Conservation (phyloP, 1,140 invertebrate genomes). For the Heliconius hewitsoni region DNA sequence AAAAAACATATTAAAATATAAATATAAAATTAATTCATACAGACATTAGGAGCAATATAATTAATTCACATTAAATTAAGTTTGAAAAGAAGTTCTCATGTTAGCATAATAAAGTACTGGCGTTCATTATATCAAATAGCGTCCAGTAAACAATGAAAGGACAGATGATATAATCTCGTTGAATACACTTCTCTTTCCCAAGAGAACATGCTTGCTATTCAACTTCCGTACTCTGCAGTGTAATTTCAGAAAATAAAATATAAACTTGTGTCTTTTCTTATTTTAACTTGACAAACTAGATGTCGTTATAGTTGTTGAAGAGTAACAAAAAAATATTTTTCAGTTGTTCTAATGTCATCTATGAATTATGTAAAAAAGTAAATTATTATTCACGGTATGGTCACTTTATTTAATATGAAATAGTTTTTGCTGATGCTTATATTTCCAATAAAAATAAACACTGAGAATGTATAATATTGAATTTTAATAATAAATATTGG, state of each 20-base stretch:
- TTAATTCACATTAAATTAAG: neutral
- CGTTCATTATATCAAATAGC: neutral
- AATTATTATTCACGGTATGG: too few relatives aligned
- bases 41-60: neutral
- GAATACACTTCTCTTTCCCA: slow-evolving; percentile 10
- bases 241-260: slow-evolving; percentile 2
- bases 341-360: too few relatives aligned
- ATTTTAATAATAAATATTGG: too few relatives aligned
- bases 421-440: too few relatives aligned
- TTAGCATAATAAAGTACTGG: slow-evolving; percentile 7
- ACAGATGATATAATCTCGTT: slow-evolving; percentile 11
- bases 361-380: too few relatives aligned
- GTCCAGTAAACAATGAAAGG: slow-evolving; percentile 10
- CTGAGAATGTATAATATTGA: too few relatives aligned
- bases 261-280: slow-evolving; percentile 3
- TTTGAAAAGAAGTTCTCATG: neutral
- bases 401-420: too few relatives aligned
- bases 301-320: neutral
- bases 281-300: neutral
- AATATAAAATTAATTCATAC: neutral
- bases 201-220: neutral
- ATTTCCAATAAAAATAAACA: too few relatives aligned
- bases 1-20: neutral
- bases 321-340: neutral
- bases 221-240: neutral